These are phyloP conservation scores for Stomorhina lunata DNA, from an alignment of 2,888 invertebrate genomes.

Conservation along the genomic window DNA sequence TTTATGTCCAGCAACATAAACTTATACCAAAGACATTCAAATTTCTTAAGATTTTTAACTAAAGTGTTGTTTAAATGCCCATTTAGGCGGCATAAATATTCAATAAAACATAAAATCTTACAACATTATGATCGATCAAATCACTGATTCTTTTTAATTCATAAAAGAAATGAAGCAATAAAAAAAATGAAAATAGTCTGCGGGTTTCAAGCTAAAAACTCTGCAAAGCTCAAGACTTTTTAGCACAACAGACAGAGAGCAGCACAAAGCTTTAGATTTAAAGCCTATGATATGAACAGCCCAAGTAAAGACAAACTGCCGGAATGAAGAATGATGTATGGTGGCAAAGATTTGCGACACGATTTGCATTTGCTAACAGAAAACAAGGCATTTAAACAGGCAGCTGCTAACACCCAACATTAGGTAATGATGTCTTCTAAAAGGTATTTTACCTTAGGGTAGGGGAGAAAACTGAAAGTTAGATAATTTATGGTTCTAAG, in stretches of 20 bases:
- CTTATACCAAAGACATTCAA: too few relatives aligned
- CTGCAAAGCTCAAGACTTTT: neutral
- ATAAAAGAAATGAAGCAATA: too few relatives aligned
- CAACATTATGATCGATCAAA: constrained; percentile 29
- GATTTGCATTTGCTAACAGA: constrained; percentile 48
- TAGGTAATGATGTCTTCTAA: constrained; percentile 50
- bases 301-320: constrained; percentile 36
- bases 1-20: neutral
- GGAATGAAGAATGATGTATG: constrained; percentile 44
- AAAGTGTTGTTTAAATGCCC: constrained; percentile 34
- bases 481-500: neutral
- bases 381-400: neutral
- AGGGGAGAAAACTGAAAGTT: neutral
- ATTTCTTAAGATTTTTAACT: constrained; percentile 6
- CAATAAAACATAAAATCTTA: constrained; percentile 32
- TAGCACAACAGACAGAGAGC: constrained; percentile 23
- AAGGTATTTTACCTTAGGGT: neutral
- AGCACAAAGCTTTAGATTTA: constrained; percentile 2
- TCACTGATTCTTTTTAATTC: neutral
- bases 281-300: constrained; percentile 24
- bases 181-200: too few relatives aligned
- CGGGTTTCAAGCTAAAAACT: neutral
- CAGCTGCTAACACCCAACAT: constrained; percentile 38
- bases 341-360: constrained; percentile 52
- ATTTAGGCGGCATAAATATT: constrained; percentile 22